Percentiles rank a stretch among this genome's conserved stretches.
These are phyloP conservation scores for Amblyteles armatorius DNA, from an alignment of 2,888 invertebrate genomes.

Conservation along the genomic window DNA sequence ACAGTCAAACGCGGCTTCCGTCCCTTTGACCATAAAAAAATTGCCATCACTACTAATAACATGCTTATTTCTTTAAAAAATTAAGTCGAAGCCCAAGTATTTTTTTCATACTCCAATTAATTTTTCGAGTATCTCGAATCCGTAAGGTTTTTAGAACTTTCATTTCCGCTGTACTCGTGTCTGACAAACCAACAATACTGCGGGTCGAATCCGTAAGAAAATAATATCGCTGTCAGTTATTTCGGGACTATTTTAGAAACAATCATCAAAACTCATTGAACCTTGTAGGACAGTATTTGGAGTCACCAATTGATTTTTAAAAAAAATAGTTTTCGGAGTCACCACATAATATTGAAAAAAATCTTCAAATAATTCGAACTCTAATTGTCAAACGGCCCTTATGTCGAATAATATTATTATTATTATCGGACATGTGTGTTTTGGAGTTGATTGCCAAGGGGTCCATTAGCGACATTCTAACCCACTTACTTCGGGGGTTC, in stretches of 20 bases:
- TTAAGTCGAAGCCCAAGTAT: no score
- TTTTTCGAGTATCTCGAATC: no score
- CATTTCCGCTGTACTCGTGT: no score
- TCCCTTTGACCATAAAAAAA: neutral
- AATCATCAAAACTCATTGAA: no score
- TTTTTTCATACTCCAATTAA: no score
- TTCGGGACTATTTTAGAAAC: neutral
- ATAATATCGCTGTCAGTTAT: neutral
- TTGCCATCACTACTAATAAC: no score
- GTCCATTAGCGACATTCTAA: constrained; percentile 71
- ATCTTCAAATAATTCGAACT: no score
- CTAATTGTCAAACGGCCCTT: neutral
- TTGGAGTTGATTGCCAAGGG: constrained; percentile 20
- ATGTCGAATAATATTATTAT: neutral
- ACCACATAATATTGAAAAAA: no score
- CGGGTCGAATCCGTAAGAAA: neutral
- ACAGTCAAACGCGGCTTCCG: neutral
- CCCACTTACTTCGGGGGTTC: constrained; percentile 66
- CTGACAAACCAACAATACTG: no score
- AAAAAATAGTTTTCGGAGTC: neutral
- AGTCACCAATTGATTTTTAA: no score
- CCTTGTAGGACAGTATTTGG: neutral
- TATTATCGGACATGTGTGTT: neutral
- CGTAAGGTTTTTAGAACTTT: no score
- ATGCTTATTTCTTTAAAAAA: no score